Evolutionary conservation across 2,797 vertebrate species (phyloP).

Genomic region (Acipenser ruthenus): DNA sequence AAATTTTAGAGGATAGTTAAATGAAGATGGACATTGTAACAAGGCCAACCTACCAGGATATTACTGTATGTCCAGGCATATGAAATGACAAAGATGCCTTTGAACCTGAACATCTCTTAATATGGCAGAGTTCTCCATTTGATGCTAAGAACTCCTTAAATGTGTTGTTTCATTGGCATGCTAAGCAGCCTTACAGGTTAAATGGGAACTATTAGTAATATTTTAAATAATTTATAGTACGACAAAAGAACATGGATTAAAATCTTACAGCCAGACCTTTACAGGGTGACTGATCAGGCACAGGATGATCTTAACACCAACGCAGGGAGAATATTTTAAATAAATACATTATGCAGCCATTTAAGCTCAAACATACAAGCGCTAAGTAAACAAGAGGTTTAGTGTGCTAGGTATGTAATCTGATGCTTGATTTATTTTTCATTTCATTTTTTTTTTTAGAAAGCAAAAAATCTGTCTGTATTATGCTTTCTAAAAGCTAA

Average conservation of each 20-base stretch:
- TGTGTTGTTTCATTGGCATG: conserved; percentile 44
- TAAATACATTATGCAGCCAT: conserved; percentile 50
- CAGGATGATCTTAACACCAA: conserved; percentile 34
- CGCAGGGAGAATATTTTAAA: conserved; percentile 58
- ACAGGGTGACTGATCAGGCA: conserved; percentile 48
- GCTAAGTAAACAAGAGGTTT: conserved; percentile 63
- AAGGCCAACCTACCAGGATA: conserved; percentile 62
- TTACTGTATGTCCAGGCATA: conserved; percentile 28
- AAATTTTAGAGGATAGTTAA: conserved; percentile 78
- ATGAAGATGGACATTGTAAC: conserved; percentile 84
- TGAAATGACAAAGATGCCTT: conserved; percentile 54
- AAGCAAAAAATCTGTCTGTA: too few relatives aligned
- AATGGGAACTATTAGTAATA: conserved; percentile 55
- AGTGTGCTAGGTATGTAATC: conserved; percentile 20
- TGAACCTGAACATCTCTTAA: conserved; percentile 36
- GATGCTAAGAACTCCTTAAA: conserved; percentile 18
- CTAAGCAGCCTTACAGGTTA: conserved; percentile 39
- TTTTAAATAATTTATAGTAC: conserved; percentile 57
- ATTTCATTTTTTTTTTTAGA: too few relatives aligned
- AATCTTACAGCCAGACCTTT: conserved; percentile 39
- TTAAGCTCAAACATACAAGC: conserved; percentile 51
- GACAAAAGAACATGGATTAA: conserved; percentile 44
- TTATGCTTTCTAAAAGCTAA: too few relatives aligned
- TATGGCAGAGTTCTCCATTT: conserved; percentile 9
- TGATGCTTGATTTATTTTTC: too few relatives aligned